Evolutionary conservation across 1,140 invertebrate species (phyloP).

Genomic region (Drosophila takahashii): DNA sequence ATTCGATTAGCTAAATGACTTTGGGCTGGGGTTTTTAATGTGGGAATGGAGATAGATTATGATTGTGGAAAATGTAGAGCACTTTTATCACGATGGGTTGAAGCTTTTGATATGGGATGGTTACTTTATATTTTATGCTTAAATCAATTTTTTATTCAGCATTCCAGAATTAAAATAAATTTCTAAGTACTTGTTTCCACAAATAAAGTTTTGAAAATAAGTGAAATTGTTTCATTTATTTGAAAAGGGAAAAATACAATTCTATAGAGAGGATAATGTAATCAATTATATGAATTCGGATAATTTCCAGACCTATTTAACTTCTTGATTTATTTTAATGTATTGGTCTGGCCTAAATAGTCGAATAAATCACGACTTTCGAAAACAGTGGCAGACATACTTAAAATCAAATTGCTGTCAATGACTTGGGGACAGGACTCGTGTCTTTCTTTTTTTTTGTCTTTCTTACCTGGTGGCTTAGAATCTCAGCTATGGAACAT

Average conservation of each 20-base stretch:
- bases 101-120: neutral
- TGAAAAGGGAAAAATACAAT: no score
- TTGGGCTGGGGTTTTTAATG: slow-evolving; percentile 6
- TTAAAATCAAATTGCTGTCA: slow-evolving; percentile 60
- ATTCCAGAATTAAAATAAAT: no score
- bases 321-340: slow-evolving; percentile 12
- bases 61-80: slow-evolving; percentile 23
- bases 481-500: slow-evolving; percentile 72
- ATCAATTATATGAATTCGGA: neutral
- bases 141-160: no score
- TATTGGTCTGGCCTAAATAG: slow-evolving; percentile 35
- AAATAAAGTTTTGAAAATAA: no score
- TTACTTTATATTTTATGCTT: no score
- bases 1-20: slow-evolving; percentile 50
- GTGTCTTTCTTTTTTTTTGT: slow-evolving; percentile 49
- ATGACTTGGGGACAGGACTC: slow-evolving; percentile 74
- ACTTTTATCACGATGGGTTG: slow-evolving; percentile 21
- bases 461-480: slow-evolving; percentile 44
- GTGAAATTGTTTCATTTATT: no score
- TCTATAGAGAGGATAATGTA: no score
- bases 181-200: no score
- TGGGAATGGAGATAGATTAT: slow-evolving; percentile 13
- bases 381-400: slow-evolving; percentile 12
- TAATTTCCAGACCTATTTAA: neutral
- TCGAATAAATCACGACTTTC: slow-evolving; percentile 47